These are phyloP conservation scores for Yponomeuta cagnagella DNA, from an alignment of 2,888 invertebrate species.

Conservation along the genomic window DNA sequence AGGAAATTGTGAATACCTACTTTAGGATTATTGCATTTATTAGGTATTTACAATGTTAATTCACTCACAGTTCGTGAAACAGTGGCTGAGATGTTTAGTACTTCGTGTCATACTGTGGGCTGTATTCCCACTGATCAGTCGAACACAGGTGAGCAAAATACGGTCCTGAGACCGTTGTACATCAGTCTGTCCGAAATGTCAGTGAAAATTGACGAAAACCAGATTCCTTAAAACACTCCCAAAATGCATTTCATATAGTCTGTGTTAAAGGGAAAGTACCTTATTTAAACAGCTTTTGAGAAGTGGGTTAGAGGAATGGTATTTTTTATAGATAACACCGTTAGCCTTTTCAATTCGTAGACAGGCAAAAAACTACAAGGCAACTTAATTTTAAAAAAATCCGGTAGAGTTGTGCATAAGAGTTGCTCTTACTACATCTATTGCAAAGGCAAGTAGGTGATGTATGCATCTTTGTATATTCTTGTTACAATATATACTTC, in stretches of 20 bases:
- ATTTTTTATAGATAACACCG: not conserved
- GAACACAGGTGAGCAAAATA: not conserved
- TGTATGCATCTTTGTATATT: slow-evolving; percentile 42
- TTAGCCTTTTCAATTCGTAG: not conserved
- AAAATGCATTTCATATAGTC: too few relatives aligned
- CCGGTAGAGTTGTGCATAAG: slow-evolving; percentile 53
- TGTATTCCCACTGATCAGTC: not conserved
- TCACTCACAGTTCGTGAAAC: slow-evolving; percentile 24
- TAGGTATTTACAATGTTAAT: slow-evolving; percentile 34
- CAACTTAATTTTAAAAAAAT: slow-evolving; percentile 50
- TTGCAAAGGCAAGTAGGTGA: slow-evolving; percentile 71
- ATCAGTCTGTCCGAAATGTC: not conserved
- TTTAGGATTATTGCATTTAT: slow-evolving; percentile 35
- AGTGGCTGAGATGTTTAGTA: slow-evolving; percentile 17
- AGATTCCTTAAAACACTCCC: too few relatives aligned
- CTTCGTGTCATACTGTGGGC: not conserved
- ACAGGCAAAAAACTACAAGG: slow-evolving; percentile 42
- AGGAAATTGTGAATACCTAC: slow-evolving; percentile 18
- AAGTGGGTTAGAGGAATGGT: too few relatives aligned
- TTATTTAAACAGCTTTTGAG: too few relatives aligned
- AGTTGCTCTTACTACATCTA: slow-evolving; percentile 57
- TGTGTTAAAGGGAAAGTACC: too few relatives aligned
- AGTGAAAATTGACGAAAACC: not conserved
- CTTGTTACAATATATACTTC: slow-evolving; percentile 22
- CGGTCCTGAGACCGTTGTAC: too few relatives aligned